Conservation (phyloP, 1,140 invertebrate species). For the Myzus persicae region DNA sequence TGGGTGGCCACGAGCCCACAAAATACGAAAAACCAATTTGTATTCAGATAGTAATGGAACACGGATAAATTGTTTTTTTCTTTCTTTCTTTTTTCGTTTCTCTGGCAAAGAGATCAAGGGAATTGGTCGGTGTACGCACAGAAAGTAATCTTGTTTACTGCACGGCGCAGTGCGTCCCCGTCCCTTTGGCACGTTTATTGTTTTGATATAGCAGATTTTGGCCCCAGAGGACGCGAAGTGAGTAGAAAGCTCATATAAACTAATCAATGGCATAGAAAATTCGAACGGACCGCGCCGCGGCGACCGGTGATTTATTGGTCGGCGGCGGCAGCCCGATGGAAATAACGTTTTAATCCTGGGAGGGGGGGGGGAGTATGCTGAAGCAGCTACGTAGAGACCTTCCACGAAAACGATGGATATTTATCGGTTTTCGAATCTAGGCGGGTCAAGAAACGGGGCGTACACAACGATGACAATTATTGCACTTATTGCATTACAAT, state of each 20-base stretch:
- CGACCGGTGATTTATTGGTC: conserved; percentile 30
- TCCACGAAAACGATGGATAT: background rate
- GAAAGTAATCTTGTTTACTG: conserved; percentile 55
- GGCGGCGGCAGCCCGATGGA: background rate
- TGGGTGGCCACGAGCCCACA: background rate
- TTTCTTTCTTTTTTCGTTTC: background rate
- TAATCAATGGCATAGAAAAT: conserved; percentile 41
- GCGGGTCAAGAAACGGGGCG: background rate
- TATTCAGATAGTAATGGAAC: conserved; percentile 56
- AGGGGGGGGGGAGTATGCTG: no score
- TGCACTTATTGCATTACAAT: background rate
- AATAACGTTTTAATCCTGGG: conserved; percentile 14
- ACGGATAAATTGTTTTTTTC: conserved; percentile 53
- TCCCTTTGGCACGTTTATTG: conserved; percentile 52
- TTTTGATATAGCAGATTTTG: conserved; percentile 52
- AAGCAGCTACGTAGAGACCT: background rate
- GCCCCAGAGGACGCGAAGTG: background rate
- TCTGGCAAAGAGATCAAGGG: conserved; percentile 51
- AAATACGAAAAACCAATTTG: conserved; percentile 51
- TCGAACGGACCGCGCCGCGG: background rate
- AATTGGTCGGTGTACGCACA: conserved; percentile 26
- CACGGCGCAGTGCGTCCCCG: background rate
- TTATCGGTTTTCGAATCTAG: conserved; percentile 32
- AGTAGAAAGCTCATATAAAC: conserved; percentile 1
- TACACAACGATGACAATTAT: background rate